phyloP scores from a whole-genome alignment of 2,888 invertebrate genomes.

The Bugulina stolonifera region DNA sequence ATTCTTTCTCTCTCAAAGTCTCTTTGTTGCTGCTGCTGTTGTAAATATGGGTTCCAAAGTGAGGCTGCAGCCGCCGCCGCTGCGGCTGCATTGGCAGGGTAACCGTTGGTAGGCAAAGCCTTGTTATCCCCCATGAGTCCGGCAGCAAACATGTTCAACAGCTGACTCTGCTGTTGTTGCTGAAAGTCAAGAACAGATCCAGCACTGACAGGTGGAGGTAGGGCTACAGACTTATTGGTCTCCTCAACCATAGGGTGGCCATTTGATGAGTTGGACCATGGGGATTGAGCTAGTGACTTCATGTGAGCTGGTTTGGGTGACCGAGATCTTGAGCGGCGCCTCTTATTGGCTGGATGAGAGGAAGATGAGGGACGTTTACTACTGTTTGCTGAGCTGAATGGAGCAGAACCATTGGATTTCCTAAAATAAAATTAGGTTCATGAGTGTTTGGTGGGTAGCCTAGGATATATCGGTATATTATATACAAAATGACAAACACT shows the following conservation, averaged over 20 bases:
- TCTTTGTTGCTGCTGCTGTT: background rate
- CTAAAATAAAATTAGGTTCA: too few species aligned
- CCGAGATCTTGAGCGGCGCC: background rate
- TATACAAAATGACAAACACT: too few species aligned
- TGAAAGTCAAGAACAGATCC: background rate
- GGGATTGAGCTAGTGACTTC: background rate
- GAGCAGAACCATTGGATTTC: too few species aligned
- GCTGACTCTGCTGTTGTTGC: background rate
- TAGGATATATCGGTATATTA: too few species aligned
- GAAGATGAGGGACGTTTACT: background rate
- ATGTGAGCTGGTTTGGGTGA: background rate
- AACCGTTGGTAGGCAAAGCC: background rate
- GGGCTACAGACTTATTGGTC: background rate
- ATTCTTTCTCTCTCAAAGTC: background rate
- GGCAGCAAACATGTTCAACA: background rate
- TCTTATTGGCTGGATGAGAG: slow-evolving; percentile 4
- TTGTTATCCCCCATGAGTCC: background rate
- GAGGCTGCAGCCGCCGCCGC: background rate
- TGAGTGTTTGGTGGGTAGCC: too few species aligned
- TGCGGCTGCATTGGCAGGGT: background rate
- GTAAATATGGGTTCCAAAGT: background rate
- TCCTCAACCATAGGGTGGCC: background rate
- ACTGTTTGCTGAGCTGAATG: too few species aligned
- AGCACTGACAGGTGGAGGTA: background rate
- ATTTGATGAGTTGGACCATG: background rate